Percentiles rank a stretch among this genome's conserved stretches.
phyloP scores from a whole-genome alignment of 2,113 vertebrate species.

The Rhinoderma darwinii region DNA sequence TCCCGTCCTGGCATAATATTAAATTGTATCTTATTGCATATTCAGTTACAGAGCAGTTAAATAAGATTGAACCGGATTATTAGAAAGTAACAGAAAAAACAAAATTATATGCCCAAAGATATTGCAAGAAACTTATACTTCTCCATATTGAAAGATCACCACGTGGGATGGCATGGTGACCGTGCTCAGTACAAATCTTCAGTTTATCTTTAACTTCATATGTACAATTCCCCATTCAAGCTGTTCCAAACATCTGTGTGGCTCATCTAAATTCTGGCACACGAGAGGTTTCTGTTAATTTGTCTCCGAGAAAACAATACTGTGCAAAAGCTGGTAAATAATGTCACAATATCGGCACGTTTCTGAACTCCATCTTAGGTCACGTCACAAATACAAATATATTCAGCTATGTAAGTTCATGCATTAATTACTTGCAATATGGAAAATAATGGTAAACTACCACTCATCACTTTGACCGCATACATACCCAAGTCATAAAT shows the following conservation, averaged over 20 bases:
- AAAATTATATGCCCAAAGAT: background rate
- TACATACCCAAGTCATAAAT: background rate
- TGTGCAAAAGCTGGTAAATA: background rate
- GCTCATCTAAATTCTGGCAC: constrained; percentile 14
- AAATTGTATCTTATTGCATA: background rate
- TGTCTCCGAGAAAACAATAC: constrained; percentile 10
- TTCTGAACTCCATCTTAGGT: background rate
- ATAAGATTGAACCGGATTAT: background rate
- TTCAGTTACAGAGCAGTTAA: background rate
- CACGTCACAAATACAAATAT: background rate
- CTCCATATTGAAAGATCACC: background rate
- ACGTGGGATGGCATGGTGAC: background rate
- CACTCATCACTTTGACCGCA: background rate
- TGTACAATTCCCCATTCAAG: constrained; percentile 23
- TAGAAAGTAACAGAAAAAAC: background rate
- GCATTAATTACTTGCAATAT: background rate
- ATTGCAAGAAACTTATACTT: background rate
- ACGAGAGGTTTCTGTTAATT: constrained; percentile 12
- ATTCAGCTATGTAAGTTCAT: background rate
- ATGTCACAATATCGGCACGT: background rate
- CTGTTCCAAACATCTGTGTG: constrained; percentile 30
- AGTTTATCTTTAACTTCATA: constrained; percentile 21
- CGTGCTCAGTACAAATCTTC: background rate
- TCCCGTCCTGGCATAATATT: too few relatives aligned
- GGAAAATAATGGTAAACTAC: background rate